Base-by-base conservation (phyloP, 2,888 invertebrate species). In the Heteromurus nitidus region DNA sequence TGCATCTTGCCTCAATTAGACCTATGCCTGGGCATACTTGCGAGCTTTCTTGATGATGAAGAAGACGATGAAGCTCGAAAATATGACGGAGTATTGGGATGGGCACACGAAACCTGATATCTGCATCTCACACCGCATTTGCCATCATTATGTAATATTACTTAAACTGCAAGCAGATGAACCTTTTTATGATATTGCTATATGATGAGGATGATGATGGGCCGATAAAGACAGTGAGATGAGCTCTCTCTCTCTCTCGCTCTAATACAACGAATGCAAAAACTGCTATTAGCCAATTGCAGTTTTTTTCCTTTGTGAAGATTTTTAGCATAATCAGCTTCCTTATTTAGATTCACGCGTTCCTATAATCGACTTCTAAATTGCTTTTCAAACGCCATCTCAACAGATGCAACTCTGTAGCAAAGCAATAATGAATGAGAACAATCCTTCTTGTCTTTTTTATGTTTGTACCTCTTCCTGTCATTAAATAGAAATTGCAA, bases 61-160 rank as follows among this genome's bases (percentile, higher is more conserved):
- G 28, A 28, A 58, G 24, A 58, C 16, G 58, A 58, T 26, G 42
- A 42, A 64, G 24, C 24, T 42, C 42, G 24, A 60, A 64, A 42
- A 64, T 42, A 42, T 53, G 74, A 65, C 65, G 74, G 65, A 74
- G 64, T 36, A 74, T 74, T 74, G 74, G 74, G 74, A 74, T 74
- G 74, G 74, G 74, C 74, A 36, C 30, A 65, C 64, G 74, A 74
- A 74, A 74, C 74, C 74, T 74, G 74, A 74, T 74, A 74, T 74
- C 73, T 70, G 42, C 36, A 64, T 64, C 60, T 69, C 36, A 22
- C 13, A 22, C 42, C 36, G 18, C 44, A 58, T 58, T 42, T 70
- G 58, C 42, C 58, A 44, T 58, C 31, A 28, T 60, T 64, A 64
- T 5, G 42, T 70, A 36, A 5, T 55, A 16, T 44, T 67, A 44